Percentiles rank a stretch among this genome's conserved stretches.
These are phyloP conservation scores for Himantopus leucocephalus DNA, from an alignment of 2,113 vertebrate genomes.

Conservation along the genomic window DNA sequence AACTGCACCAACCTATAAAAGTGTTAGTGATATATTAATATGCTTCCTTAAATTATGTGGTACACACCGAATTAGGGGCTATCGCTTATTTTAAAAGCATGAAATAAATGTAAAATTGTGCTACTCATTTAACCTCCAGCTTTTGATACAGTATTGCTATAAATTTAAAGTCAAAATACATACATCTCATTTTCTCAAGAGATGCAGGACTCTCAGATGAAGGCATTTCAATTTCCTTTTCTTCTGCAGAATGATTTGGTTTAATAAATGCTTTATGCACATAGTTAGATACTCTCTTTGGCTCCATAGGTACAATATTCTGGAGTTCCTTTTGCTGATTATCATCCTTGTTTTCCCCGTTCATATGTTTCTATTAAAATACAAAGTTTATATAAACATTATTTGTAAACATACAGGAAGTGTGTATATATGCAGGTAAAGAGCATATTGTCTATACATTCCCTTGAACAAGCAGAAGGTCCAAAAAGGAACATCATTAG, in stretches of 20 bases:
- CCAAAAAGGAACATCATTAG: neutral
- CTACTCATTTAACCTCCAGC: neutral
- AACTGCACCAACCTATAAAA: neutral
- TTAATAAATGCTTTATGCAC: neutral
- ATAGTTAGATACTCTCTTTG: neutral
- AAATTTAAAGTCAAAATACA: constrained; percentile 52
- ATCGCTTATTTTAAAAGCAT: neutral
- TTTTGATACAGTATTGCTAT: neutral
- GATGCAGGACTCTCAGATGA: constrained; percentile 60
- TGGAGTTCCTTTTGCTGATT: constrained; percentile 15
- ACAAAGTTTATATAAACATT: neutral
- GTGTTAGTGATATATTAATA: neutral
- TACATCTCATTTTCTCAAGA: constrained; percentile 86
- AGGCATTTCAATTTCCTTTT: neutral
- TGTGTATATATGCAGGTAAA: neutral
- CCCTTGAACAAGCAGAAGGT: neutral
- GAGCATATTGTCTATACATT: neutral
- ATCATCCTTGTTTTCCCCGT: constrained; percentile 7
- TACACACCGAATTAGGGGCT: neutral
- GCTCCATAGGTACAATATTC: neutral
- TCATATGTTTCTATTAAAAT: constrained; percentile 40
- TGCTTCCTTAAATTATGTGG: neutral
- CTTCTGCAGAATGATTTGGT: neutral
- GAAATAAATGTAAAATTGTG: neutral
- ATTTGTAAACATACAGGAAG: neutral